Evolutionary conservation across 1,140 invertebrate genomes (phyloP).

Genomic region (Muscidifurax raptorellus): DNA sequence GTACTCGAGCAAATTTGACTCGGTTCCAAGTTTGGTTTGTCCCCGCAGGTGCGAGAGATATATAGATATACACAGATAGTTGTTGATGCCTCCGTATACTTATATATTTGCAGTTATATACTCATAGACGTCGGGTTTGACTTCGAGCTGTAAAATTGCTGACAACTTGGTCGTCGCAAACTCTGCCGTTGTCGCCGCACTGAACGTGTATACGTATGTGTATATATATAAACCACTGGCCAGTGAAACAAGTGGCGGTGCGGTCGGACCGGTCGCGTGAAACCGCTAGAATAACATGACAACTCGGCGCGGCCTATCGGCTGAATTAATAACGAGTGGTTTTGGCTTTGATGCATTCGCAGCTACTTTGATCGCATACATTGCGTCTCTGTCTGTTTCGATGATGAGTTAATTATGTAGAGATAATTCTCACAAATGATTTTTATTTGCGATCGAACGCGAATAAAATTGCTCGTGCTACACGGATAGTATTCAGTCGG

Average conservation of each 20-base stretch:
- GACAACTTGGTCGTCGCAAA: background rate
- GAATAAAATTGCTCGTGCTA: no score
- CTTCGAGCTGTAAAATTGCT: background rate
- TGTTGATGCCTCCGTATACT: constrained; percentile 49
- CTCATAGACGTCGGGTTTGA: constrained; percentile 63
- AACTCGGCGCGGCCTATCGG: background rate
- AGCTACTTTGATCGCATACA: background rate
- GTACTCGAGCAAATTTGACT: constrained; percentile 21
- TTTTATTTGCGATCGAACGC: no score
- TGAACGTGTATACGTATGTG: background rate
- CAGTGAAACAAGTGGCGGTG: constrained; percentile 34
- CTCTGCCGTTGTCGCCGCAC: background rate
- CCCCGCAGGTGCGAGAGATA: background rate
- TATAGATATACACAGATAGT: no score
- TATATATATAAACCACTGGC: background rate
- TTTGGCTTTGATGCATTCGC: background rate
- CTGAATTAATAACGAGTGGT: background rate
- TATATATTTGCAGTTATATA: constrained; percentile 70
- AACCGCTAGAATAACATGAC: constrained; percentile 23
- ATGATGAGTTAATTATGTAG: no score
- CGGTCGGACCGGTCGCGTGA: background rate
- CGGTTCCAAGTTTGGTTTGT: constrained; percentile 38
- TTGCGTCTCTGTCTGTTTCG: no score
- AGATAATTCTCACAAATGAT: no score
- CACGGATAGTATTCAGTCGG: no score